phyloP scores from a whole-genome alignment of 2,797 vertebrate genomes.

The Cuniculus paca region DNA sequence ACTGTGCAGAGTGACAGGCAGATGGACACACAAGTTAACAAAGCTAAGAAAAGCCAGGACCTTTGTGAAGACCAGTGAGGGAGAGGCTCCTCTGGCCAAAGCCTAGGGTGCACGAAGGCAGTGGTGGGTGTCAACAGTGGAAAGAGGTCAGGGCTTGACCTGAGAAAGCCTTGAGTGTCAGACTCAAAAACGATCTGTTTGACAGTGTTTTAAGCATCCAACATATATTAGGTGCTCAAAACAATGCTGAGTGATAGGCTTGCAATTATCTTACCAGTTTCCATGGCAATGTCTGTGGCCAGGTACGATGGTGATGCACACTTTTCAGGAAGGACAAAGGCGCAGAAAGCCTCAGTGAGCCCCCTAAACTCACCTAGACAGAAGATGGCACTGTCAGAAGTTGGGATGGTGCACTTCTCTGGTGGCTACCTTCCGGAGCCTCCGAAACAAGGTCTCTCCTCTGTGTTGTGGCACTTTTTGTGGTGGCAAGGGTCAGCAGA shows the following conservation, averaged over 20 bases:
- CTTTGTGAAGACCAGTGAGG: too few species aligned
- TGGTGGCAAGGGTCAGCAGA: accelerated
- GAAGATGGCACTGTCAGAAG: background rate
- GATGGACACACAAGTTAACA: background rate
- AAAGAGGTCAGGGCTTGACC: background rate
- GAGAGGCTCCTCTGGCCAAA: background rate
- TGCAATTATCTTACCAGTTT: accelerated
- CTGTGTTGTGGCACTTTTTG: background rate
- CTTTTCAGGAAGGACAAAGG: background rate
- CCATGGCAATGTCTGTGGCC: accelerated
- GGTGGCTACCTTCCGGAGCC: background rate
- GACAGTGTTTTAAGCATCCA: background rate
- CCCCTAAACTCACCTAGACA: background rate
- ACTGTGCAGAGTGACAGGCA: background rate
- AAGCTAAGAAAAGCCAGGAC: background rate
- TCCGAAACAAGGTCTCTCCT: background rate
- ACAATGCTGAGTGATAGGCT: accelerated
- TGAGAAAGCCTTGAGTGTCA: background rate
- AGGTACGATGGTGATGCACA: accelerated
- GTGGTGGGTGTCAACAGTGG: accelerated
- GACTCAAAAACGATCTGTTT: background rate
- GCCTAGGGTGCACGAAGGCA: background rate
- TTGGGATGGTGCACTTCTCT: accelerated
- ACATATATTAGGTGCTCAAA: background rate
- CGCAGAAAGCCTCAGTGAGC: background rate